These are phyloP conservation scores for Narcine bancroftii DNA, from an alignment of 2,113 vertebrate species.

Conservation along the genomic window DNA sequence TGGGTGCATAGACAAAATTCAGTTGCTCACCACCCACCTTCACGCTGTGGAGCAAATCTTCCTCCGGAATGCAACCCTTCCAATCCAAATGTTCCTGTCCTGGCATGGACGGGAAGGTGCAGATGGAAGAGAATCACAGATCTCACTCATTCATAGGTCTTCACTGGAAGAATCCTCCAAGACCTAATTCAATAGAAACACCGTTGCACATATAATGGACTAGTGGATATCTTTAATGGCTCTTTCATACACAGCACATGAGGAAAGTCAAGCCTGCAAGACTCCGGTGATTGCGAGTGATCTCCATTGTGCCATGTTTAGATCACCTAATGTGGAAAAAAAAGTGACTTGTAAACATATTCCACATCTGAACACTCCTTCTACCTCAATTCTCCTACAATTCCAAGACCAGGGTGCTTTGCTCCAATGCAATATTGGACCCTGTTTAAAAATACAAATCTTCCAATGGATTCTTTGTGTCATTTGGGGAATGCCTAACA, in stretches of 20 bases:
- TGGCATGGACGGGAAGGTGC: background rate
- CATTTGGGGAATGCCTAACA: background rate
- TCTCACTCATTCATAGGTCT: background rate
- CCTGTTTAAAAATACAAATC: background rate
- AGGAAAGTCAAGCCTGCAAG: background rate
- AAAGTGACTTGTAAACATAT: background rate
- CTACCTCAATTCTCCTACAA: background rate
- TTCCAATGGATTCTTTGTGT: background rate
- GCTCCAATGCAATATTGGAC: background rate
- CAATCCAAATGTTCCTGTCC: background rate
- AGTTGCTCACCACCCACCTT: background rate
- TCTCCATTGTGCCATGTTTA: background rate
- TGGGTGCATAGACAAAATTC: no score
- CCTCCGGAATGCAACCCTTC: background rate
- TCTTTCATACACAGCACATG: background rate
- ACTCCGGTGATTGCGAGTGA: background rate
- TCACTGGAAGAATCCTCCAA: background rate
- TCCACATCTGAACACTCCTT: background rate
- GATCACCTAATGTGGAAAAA: background rate
- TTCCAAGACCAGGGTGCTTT: background rate
- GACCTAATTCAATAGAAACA: background rate
- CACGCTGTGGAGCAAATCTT: background rate
- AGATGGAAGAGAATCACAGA: background rate
- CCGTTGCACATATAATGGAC: background rate
- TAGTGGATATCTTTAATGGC: background rate